Evolutionary conservation across 2,888 invertebrate genomes (phyloP).

Genomic region (Notodonta dromedarius): DNA sequence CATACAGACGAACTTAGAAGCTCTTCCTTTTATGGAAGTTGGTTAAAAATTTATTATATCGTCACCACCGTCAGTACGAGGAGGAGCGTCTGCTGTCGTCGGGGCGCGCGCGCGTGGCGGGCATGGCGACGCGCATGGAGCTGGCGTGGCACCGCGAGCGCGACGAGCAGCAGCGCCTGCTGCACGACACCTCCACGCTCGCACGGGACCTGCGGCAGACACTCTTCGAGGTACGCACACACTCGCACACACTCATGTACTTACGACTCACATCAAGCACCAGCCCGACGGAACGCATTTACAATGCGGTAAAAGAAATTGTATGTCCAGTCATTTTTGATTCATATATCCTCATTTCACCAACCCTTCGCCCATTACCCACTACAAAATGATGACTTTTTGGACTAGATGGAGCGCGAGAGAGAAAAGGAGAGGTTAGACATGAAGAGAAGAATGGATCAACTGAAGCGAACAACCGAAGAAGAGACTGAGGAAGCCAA

Average conservation of each 20-base stretch:
- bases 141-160: slow-evolving; percentile 97
- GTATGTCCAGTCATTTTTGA: too few relatives aligned
- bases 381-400: not conserved
- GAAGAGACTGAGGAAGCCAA: slow-evolving; percentile 96
- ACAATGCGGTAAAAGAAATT: too few relatives aligned
- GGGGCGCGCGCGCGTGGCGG: slow-evolving; percentile 93
- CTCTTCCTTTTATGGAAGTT: too few relatives aligned
- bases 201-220: slow-evolving; percentile 95
- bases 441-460: slow-evolving; percentile 93
- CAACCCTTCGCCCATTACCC: too few relatives aligned
- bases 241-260: too few relatives aligned
- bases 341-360: too few relatives aligned
- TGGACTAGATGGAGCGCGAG: slow-evolving; percentile 91
- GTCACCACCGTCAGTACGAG: too few relatives aligned
- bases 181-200: slow-evolving; percentile 95
- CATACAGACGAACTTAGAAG: too few relatives aligned
- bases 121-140: slow-evolving; percentile 94
- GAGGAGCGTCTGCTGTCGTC: slow-evolving; percentile 93
- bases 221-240: slow-evolving; percentile 87
- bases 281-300: too few relatives aligned
- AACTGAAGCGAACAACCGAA: slow-evolving; percentile 92
- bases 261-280: too few relatives aligned
- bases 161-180: slow-evolving; percentile 94
- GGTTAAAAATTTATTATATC: too few relatives aligned
- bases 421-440: slow-evolving; percentile 95